Base-by-base conservation (phyloP, 2,797 vertebrate genomes). In the Buphagus erythrorhynchus region DNA sequence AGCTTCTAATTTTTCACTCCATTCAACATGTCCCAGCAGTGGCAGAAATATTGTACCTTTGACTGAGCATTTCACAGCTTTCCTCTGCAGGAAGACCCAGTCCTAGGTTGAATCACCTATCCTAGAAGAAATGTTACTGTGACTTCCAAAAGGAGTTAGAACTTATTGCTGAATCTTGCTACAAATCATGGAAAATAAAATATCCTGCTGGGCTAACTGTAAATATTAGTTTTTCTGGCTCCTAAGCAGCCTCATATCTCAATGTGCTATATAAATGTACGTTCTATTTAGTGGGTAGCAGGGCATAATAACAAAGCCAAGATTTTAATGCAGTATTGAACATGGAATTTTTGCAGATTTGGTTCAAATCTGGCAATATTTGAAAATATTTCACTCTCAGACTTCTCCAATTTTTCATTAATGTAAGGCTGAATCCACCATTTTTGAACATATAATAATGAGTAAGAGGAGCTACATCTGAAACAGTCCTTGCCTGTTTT, bases 1-100 rank as follows among this genome's bases (percentile, higher is more conserved):
- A 91, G 75, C 65, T 86, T 92, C 86, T 65, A 66, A 92, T 92
- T 94, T 96, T 96, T 96, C 81, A 95, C 68, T 89, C 81, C 78
- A 91, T 77, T 96, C 91, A 87, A 40, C 61, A 80, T 24, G 33
- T 36, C 71, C 31, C 68, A 86, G 54, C 38, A 93, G 81, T 48
- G 35, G 74, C 75, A 91, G 61, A 87, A 94, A 87, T 85, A 87
- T 0, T 13, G 22, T 54, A 29, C 58, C 58, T 86, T 52, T 0
- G 0, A 54, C 63, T 51, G 68, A 83, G 31, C 28, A 72, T 67
- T 94, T 90, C 61, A 89, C 51, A 89, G 55, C 63, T 79, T 87
- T 69, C 43, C 65, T 52, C 51, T 16, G 11, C 57, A 71, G 59
- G 21, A 61, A 90, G 63, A 82, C 25, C 9, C 59, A 81, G 20